These are phyloP conservation scores for Actinemys pallida DNA, from an alignment of 2,113 vertebrate species.

Conservation along the genomic window DNA sequence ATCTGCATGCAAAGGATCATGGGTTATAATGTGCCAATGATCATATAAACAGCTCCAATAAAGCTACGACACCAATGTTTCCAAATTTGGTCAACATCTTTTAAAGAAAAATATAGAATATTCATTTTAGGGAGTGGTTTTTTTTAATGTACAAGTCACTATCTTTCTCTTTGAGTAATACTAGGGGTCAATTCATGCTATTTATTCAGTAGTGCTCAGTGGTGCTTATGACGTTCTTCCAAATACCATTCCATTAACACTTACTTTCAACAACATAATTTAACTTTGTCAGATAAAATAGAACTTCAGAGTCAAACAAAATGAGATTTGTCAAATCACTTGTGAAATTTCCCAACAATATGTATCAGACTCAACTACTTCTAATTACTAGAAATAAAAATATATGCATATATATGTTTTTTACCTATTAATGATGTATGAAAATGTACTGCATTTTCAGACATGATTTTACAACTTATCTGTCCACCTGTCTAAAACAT, in stretches of 20 bases:
- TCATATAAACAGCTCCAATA: neutral
- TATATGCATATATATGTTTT: neutral
- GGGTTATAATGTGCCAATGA: conserved; percentile 39
- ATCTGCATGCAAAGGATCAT: conserved; percentile 7
- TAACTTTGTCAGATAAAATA: neutral
- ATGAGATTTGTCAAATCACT: neutral
- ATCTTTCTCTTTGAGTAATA: neutral
- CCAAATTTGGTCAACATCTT: neutral
- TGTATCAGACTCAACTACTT: neutral
- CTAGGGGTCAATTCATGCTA: neutral
- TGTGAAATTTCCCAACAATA: neutral
- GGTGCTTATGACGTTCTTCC: neutral
- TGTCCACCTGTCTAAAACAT: neutral
- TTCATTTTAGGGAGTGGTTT: neutral
- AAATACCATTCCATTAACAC: neutral
- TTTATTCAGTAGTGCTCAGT: neutral
- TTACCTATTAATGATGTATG: neutral
- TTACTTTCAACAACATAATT: neutral
- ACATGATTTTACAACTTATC: accelerated
- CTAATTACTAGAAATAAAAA: neutral
- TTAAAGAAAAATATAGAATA: neutral
- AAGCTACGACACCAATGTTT: neutral
- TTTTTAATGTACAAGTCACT: neutral
- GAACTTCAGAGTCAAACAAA: neutral
- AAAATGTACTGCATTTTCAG: neutral